These are phyloP conservation scores for Hydrotaea cyrtoneurina DNA, from an alignment of 2,888 invertebrate genomes.

Conservation along the genomic window DNA sequence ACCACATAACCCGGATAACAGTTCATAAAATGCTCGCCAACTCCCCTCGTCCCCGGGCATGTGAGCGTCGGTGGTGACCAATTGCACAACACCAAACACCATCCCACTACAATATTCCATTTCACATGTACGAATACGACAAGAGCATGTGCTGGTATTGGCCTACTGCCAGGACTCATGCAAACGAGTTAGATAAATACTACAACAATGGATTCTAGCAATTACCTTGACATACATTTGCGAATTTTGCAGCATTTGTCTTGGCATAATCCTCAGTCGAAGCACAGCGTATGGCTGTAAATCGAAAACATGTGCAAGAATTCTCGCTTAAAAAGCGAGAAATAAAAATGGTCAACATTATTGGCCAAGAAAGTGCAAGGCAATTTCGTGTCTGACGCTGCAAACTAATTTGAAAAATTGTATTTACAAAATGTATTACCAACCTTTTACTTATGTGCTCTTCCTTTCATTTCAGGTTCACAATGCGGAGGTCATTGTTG, in stretches of 20 bases:
- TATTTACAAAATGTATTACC: not conserved
- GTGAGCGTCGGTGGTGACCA: not conserved
- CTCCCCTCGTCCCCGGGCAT: not conserved
- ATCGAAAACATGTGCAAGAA: not conserved
- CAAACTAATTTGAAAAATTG: conserved; percentile 28
- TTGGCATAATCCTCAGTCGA: conserved; percentile 20
- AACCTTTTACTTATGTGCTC: not conserved
- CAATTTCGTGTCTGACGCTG: not conserved
- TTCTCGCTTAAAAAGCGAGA: not conserved
- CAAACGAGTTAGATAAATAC: conserved; percentile 4
- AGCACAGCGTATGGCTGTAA: not conserved
- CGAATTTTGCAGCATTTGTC: not conserved
- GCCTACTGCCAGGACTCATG: conserved; percentile 21
- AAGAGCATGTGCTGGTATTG: not conserved
- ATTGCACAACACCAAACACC: not conserved
- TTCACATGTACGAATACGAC: not conserved
- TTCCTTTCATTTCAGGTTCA: conserved; percentile 75
- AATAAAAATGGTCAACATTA: conserved; percentile 4
- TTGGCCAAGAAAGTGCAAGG: not conserved
- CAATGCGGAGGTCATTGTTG: conserved; percentile 80
- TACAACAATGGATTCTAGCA: conserved; percentile 6
- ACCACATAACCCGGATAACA: conserved; percentile 22
- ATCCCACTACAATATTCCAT: not conserved
- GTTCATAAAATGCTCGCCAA: conserved; percentile 13
- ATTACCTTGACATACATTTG: conserved; percentile 28